Conservation (phyloP, 2,888 invertebrate species). For the Drosophila mettleri region DNA sequence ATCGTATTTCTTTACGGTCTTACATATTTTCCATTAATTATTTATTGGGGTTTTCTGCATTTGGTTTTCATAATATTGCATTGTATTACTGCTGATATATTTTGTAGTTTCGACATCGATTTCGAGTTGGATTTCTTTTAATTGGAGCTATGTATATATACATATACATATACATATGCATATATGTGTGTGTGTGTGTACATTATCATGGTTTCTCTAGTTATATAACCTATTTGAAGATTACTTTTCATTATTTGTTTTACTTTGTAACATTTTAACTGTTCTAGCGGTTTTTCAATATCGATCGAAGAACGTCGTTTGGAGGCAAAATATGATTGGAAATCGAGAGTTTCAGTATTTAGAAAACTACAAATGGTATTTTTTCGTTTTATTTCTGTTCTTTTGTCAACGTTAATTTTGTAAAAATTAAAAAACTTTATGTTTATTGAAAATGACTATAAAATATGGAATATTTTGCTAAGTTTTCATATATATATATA, state of each 20-base stretch:
- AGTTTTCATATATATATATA: constrained; percentile 57
- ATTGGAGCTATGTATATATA: constrained; percentile 36
- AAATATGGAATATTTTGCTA: constrained; percentile 77
- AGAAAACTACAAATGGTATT: constrained; percentile 75
- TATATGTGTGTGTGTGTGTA: constrained; percentile 38
- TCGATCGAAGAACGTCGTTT: constrained; percentile 51
- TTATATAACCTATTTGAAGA: constrained; percentile 42
- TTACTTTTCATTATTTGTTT: constrained; percentile 21
- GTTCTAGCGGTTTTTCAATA: constrained; percentile 37
- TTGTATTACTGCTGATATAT: constrained; percentile 70
- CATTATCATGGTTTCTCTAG: constrained; percentile 42
- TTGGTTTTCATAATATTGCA: constrained; percentile 61
- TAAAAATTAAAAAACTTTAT: constrained; percentile 80
- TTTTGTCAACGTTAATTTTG: constrained; percentile 74
- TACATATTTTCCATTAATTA: constrained; percentile 67
- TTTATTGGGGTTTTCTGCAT: constrained; percentile 33
- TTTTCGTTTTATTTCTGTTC: constrained; percentile 24
- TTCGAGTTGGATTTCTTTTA: constrained; percentile 27
- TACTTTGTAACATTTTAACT: constrained; percentile 61
- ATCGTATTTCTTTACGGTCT: constrained; percentile 67
- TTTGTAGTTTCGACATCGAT: constrained; percentile 48
- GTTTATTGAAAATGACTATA: constrained; percentile 78
- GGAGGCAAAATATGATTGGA: constrained; percentile 67
- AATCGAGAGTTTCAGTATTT: constrained; percentile 61
- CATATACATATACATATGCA: constrained; percentile 39